These are phyloP conservation scores for Agrochola lota DNA, from an alignment of 2,888 invertebrate genomes.

Conservation along the genomic window DNA sequence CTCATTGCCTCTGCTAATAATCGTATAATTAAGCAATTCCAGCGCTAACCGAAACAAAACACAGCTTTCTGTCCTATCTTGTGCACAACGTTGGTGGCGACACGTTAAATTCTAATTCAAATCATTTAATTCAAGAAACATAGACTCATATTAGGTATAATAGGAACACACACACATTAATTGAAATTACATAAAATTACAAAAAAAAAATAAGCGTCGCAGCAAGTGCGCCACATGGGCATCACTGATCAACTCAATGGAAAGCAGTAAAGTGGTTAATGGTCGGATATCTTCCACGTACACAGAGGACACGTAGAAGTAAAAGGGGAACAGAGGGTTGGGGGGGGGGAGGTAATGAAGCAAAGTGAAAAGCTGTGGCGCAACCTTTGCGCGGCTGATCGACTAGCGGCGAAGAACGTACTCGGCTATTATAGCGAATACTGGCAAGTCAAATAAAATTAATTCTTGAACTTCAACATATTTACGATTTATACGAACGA, in stretches of 20 bases:
- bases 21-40: conserved; percentile 30
- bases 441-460: not conserved
- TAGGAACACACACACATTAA: not conserved
- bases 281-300: conserved; percentile 13
- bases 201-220: not conserved
- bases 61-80: not conserved
- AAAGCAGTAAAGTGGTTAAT: conserved; percentile 26
- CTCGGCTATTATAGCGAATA: not conserved
- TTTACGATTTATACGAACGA: not conserved
- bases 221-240: not conserved
- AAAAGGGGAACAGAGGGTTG: no score
- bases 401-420: no score
- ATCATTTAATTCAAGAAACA: not conserved
- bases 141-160: not conserved
- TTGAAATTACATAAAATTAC: not conserved
- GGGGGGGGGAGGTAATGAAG: conserved; percentile 10
- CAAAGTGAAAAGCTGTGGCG: conserved; percentile 17
- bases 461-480: not conserved
- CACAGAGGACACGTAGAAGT: not conserved
- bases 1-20: conserved; percentile 29
- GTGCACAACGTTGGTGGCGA: not conserved
- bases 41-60: not conserved
- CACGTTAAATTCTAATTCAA: not conserved
- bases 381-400: not conserved
- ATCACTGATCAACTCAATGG: conserved; percentile 16